Evolutionary conservation across 2,113 vertebrate genomes (phyloP), one percentile per base, ranked within the genome.

Genomic region (Larimichthys crocea): DNA sequence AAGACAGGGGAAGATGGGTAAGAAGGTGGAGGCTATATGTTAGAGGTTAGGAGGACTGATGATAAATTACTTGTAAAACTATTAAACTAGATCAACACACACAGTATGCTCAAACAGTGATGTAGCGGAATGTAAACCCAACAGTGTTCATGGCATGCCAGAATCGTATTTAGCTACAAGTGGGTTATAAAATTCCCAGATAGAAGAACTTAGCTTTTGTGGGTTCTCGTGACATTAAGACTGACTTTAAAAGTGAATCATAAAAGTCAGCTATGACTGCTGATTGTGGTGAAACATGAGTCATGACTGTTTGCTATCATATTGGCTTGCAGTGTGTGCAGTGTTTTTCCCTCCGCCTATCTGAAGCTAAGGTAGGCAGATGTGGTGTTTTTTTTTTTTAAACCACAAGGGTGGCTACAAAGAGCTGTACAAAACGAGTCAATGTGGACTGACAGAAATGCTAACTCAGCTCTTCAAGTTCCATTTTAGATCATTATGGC

Each of bases 261-360:
- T 65, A 10, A 83, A 80, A 80, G 64, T 65, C 63, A 60, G 73
- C 22, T 26, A 46, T 17, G 20, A 60, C 0, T 57, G 50, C 16
- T 49, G 46, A 71, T 40, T 82, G 24, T 42, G n/a, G 60, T 84
- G 62, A 74, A 74, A 80, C 46, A 79, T 56, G 70, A 75, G 48
- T 56, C 63, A 78, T 26, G 20, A 50, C 42, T 26, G 22, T 59
- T 52, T 44, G 44, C 19, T 80, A 29, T 49, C 48, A 72, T 17
- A n/a, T 42, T 42, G 5, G 11, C 40, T 7, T 22, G 55, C n/a
- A 3, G 48, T 19, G 9, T 70, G 42, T 48, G 44, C 22, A 17
- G 40, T 20, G 24, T 50, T 71, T 60, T 74, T 42, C 22, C 44
- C 35, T 35, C 35, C 31, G 24, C 2, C 20, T 31, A 8, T 61